phyloP scores from a whole-genome alignment of 2,113 vertebrate genomes.

The Pica pica region DNA sequence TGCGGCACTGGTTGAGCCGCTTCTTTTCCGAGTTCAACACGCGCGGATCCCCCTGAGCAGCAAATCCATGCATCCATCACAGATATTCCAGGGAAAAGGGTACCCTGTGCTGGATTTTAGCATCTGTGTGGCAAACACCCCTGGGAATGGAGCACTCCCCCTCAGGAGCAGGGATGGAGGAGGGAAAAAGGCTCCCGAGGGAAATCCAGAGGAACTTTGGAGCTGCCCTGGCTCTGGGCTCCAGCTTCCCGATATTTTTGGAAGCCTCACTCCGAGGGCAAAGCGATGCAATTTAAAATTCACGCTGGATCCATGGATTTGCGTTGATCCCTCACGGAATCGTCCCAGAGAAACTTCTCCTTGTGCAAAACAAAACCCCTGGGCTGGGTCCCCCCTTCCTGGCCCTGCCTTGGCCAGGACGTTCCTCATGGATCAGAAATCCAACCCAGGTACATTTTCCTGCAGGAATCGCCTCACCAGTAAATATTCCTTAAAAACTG shows the following conservation, averaged over 20 bases:
- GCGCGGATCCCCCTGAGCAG: fast-evolving
- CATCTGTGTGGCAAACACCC: fast-evolving
- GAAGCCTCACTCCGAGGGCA: neutral
- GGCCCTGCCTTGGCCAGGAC: neutral
- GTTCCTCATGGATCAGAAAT: neutral
- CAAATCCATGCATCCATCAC: fast-evolving
- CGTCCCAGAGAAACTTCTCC: neutral
- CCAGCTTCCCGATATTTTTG: neutral
- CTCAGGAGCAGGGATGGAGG: neutral
- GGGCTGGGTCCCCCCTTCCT: fast-evolving
- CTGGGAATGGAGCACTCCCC: fast-evolving
- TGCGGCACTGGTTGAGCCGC: neutral
- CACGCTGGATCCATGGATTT: neutral
- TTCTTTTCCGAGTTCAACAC: neutral
- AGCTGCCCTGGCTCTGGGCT: fast-evolving
- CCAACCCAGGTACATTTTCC: neutral
- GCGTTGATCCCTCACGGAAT: neutral
- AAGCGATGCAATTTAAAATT: neutral
- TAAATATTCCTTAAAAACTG: neutral
- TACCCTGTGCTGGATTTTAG: fast-evolving
- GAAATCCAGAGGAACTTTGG: neutral
- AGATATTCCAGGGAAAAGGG: neutral
- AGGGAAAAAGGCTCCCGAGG: neutral
- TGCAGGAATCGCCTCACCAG: neutral
- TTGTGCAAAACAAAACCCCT: neutral